A percentile compares a stretch with the other conserved stretches of the same genome.
phyloP scores from a whole-genome alignment of 2,113 vertebrate species.

The Callorhinus ursinus region DNA sequence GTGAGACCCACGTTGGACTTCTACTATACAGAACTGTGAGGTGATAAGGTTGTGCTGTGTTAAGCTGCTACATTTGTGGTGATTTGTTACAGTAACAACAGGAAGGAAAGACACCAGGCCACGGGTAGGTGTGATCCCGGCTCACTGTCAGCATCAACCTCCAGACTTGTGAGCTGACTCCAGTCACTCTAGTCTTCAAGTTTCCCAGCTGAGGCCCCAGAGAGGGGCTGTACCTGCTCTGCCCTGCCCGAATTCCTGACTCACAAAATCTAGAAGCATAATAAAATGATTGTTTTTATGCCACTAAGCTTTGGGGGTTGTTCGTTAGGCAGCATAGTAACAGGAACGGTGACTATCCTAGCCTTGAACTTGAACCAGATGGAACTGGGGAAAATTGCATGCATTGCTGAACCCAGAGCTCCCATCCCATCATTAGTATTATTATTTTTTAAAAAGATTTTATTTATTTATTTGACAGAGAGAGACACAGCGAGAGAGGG shows the following conservation, averaged over 20 bases:
- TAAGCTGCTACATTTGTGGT: neutral
- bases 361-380: constrained; percentile 64
- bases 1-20: neutral
- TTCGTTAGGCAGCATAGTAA: neutral
- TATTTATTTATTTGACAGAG: too few relatives aligned
- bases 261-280: neutral
- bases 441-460: constrained; percentile 11
- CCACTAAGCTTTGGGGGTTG: neutral
- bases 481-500: too few relatives aligned
- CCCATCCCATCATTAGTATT: constrained; percentile 41
- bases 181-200: neutral
- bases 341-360: neutral
- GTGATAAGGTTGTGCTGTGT: neutral
- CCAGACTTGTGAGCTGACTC: neutral
- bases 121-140: neutral
- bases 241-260: neutral
- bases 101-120: neutral
- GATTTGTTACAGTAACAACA: neutral
- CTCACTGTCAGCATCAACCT: neutral
- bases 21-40: neutral
- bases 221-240: neutral
- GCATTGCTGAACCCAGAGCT: constrained; percentile 17
- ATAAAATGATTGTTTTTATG: constrained; percentile 15
- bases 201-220: neutral
- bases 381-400: neutral